Evolutionary conservation across 2,797 vertebrate species (phyloP).

Genomic region (Alectoris magna): DNA sequence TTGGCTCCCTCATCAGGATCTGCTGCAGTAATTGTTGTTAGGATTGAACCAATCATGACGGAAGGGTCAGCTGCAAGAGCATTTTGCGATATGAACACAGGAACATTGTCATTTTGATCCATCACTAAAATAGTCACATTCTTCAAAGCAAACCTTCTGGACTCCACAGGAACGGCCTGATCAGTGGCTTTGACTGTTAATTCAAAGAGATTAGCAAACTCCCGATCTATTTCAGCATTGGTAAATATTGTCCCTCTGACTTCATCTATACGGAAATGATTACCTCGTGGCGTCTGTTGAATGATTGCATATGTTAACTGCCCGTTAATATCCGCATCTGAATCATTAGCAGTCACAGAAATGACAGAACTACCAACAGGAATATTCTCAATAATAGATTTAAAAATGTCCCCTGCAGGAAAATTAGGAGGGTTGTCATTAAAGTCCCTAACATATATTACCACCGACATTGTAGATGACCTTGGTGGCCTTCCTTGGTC

Average conservation of each 20-base stretch:
- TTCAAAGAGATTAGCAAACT: slow-evolving; percentile 96
- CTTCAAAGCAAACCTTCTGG: slow-evolving; percentile 91
- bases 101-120: slow-evolving; percentile 94
- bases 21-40: slow-evolving; percentile 91
- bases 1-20: slow-evolving; percentile 96
- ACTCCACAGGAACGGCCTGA: slow-evolving; percentile 92
- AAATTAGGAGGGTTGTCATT: slow-evolving; percentile 97
- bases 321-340: slow-evolving; percentile 96
- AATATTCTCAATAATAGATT: slow-evolving; percentile 94
- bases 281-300: slow-evolving; percentile 92
- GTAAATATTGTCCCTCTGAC: slow-evolving; percentile 89
- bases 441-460: slow-evolving; percentile 95
- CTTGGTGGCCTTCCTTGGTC: slow-evolving; percentile 92
- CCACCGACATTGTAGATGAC: slow-evolving; percentile 92
- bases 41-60: slow-evolving; percentile 91
- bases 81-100: slow-evolving; percentile 91
- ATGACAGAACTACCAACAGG: slow-evolving; percentile 91
- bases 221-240: slow-evolving; percentile 90
- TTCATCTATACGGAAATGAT: slow-evolving; percentile 90
- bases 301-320: slow-evolving; percentile 91
- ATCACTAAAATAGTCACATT: slow-evolving; percentile 96
- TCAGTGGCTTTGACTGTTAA: slow-evolving; percentile 94
- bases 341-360: slow-evolving; percentile 91
- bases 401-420: slow-evolving; percentile 93
- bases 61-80: slow-evolving; percentile 93